Conservation (phyloP, 2,797 vertebrate species). For the Glyptemys insculpta region DNA sequence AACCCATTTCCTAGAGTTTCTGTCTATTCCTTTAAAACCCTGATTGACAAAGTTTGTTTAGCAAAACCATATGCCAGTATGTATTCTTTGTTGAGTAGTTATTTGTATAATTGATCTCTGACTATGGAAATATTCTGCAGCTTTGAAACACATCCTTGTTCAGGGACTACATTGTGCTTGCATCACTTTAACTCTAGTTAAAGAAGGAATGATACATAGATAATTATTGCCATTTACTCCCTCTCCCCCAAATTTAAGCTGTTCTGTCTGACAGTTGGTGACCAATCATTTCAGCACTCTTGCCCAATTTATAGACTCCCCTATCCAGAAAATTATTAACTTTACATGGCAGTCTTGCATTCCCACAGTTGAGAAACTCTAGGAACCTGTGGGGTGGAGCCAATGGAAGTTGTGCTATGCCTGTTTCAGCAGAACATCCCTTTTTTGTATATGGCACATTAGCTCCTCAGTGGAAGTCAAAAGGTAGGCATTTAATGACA, state of each 20-base stretch:
- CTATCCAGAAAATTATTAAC: neutral
- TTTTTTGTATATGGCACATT: neutral
- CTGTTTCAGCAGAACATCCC: neutral
- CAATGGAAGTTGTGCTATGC: neutral
- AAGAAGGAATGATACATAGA: constrained; percentile 21
- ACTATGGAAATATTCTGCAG: neutral
- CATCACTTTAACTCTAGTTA: neutral
- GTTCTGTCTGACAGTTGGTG: neutral
- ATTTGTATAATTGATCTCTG: constrained; percentile 30
- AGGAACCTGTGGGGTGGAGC: neutral
- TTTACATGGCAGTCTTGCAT: neutral
- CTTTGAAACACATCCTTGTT: neutral
- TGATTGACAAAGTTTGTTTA: neutral
- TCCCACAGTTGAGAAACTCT: neutral
- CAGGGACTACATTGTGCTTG: neutral
- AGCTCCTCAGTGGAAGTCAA: neutral
- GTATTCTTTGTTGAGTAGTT: constrained; percentile 24
- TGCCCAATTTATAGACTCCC: neutral
- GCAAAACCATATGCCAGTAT: neutral
- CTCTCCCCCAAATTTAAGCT: neutral
- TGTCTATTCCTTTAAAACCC: neutral
- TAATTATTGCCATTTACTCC: neutral
- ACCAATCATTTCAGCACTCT: neutral
- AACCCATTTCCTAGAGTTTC: neutral
- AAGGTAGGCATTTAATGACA: neutral